phyloP scores from a whole-genome alignment of 1,140 invertebrate species.

The Rhyacophila brunnea region DNA sequence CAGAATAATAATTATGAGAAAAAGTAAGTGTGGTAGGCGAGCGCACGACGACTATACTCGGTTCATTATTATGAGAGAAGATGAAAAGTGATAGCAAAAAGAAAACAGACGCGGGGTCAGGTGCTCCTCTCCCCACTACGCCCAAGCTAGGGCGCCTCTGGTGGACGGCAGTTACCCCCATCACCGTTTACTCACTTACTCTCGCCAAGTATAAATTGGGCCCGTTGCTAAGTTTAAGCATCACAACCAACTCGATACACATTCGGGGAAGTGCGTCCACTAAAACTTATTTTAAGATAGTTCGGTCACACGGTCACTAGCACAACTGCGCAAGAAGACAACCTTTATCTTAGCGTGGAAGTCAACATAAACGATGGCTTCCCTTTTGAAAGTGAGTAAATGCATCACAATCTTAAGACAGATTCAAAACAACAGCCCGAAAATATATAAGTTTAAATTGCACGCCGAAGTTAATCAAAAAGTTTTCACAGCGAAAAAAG shows the following conservation, averaged over 20 bases:
- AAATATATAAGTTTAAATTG: no score
- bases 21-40: no score
- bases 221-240: neutral
- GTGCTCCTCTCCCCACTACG: conserved; percentile 4
- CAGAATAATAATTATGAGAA: no score
- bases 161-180: no score
- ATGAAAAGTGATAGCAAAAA: conserved; percentile 27
- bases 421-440: no score
- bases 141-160: neutral
- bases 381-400: neutral
- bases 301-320: no score
- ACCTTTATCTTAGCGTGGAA: neutral
- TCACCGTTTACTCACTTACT: neutral
- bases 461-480: no score
- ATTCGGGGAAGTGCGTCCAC: neutral
- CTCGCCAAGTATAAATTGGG: conserved; percentile 15
- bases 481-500: no score
- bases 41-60: no score
- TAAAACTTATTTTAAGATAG: no score
- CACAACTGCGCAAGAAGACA: no score
- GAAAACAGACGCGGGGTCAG: conserved; percentile 23
- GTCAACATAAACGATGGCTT: conserved; percentile 1
- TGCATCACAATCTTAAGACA: no score
- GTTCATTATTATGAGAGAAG: conserved; percentile 4
- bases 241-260: neutral